phyloP scores from a whole-genome alignment of 1,140 invertebrate species.

The Cyclina sinensis region DNA sequence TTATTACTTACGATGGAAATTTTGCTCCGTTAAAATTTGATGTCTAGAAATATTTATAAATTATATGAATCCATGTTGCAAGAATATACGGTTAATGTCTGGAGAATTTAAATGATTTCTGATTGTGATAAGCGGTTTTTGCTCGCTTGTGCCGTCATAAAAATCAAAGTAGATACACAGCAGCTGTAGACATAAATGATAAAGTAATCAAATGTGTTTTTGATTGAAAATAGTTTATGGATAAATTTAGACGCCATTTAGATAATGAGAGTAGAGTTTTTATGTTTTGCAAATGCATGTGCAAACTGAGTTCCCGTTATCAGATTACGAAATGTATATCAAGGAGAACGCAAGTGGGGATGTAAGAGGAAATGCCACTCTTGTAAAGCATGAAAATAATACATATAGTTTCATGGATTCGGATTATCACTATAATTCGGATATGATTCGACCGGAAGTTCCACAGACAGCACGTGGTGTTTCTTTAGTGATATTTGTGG shows the following conservation, averaged over 20 bases:
- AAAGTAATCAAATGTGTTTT: neutral
- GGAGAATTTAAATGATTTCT: neutral
- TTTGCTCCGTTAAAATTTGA: neutral
- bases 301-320: conserved; percentile 32
- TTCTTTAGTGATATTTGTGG: conserved; percentile 75
- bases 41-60: neutral
- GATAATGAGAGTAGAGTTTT: neutral
- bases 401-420: neutral
- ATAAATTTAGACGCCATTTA: neutral
- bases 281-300: conserved; percentile 43
- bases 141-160: neutral
- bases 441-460: conserved; percentile 23
- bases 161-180: neutral
- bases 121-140: neutral
- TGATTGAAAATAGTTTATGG: neutral
- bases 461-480: conserved; percentile 76
- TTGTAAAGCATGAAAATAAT: conserved; percentile 1
- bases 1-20: neutral
- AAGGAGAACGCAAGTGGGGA: conserved; percentile 33
- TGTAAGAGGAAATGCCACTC: neutral
- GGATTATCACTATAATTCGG: conserved; percentile 1
- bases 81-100: neutral
- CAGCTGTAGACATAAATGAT: neutral
- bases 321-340: conserved; percentile 40
- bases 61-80: neutral